These are phyloP conservation scores for Conchocele bisecta DNA, from an alignment of 2,888 invertebrate genomes.

Conservation along the genomic window DNA sequence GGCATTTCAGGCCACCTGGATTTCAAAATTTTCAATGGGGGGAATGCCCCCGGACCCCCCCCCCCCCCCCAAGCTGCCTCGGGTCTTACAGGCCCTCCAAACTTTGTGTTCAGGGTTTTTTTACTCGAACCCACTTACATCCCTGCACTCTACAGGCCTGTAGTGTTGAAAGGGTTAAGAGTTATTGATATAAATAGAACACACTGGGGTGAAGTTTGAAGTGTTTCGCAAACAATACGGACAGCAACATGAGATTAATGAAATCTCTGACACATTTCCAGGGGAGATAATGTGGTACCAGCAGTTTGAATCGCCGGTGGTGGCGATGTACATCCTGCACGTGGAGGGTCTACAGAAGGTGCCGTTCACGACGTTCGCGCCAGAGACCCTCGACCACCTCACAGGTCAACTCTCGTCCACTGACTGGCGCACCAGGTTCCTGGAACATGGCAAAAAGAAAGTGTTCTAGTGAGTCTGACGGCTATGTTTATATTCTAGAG, in stretches of 20 bases:
- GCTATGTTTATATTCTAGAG: too few species aligned
- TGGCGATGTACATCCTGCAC: constrained; percentile 89
- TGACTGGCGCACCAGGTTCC: constrained; percentile 77
- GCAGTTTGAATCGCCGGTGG: constrained; percentile 94
- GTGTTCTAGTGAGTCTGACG: constrained; percentile 80
- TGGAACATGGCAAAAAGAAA: constrained; percentile 76
- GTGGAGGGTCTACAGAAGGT: constrained; percentile 88
- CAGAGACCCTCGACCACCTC: constrained; percentile 88
- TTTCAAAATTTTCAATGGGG: too few species aligned
- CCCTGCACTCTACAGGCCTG: too few species aligned
- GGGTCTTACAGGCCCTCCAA: too few species aligned
- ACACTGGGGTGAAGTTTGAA: too few species aligned
- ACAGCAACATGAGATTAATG: neutral
- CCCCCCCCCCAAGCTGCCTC: too few species aligned
- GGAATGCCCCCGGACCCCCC: too few species aligned
- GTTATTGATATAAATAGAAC: neutral
- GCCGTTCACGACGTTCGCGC: constrained; percentile 94
- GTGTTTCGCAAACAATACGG: too few species aligned
- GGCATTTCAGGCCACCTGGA: too few species aligned
- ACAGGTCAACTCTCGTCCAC: constrained; percentile 78
- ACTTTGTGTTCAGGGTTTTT: too few species aligned
- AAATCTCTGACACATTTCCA: constrained; percentile 50
- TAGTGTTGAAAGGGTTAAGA: too few species aligned
- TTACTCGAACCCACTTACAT: too few species aligned
- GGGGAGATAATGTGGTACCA: constrained; percentile 93